phyloP scores from a whole-genome alignment of 2,113 vertebrate genomes.

The Porphyrio hochstetteri region DNA sequence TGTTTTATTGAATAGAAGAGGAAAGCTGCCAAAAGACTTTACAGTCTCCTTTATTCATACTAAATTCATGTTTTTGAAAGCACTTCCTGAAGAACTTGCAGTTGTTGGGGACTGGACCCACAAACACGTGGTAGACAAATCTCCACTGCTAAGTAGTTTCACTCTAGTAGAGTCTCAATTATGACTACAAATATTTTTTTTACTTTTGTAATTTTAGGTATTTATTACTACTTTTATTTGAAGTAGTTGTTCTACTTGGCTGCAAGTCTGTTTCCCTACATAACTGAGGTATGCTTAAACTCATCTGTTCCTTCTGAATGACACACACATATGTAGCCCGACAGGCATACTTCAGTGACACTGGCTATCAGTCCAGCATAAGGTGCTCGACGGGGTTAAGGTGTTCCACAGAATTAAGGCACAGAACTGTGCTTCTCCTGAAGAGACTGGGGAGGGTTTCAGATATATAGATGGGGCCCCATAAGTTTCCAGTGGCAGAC shows the following conservation, averaged over 20 bases:
- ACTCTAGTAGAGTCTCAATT: not conserved
- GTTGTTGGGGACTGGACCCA: not conserved
- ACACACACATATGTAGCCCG: rapidly evolving
- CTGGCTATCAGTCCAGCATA: not conserved
- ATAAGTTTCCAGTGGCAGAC: not conserved
- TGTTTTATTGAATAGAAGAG: not conserved
- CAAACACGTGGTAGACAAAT: not conserved
- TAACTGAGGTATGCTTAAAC: not conserved
- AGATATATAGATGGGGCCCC: rapidly evolving
- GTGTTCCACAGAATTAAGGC: not conserved
- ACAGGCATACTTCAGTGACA: not conserved
- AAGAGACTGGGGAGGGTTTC: not conserved
- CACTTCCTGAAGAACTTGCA: not conserved
- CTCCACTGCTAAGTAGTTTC: not conserved
- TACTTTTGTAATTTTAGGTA: not conserved
- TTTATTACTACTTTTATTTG: not conserved
- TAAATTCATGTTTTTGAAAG: not conserved
- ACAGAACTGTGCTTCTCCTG: not conserved
- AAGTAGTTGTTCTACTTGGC: not conserved
- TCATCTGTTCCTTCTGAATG: not conserved
- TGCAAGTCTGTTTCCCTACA: not conserved
- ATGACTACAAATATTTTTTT: not conserved
- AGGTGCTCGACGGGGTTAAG: not conserved
- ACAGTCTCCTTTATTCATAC: not conserved
- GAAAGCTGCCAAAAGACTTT: not conserved